Evolutionary conservation across 2,113 vertebrate species (phyloP).

Genomic region (Rafetus swinhoei): DNA sequence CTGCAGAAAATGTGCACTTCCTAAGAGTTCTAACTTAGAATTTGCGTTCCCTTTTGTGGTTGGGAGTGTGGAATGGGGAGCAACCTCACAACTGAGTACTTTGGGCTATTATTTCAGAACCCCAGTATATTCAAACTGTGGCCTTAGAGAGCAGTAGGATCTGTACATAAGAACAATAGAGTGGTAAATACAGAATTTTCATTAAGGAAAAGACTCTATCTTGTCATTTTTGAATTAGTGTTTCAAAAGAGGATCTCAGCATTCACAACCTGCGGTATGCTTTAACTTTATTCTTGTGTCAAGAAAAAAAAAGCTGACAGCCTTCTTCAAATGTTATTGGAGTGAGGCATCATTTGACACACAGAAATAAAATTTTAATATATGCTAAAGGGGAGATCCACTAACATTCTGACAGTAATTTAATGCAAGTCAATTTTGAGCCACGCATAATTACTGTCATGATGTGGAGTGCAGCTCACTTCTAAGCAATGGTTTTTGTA

Average conservation of each 20-base stretch:
- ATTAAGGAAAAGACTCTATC: slow-evolving; percentile 71
- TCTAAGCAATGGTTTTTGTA: accelerated
- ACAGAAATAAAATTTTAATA: slow-evolving; percentile 39
- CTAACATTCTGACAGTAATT: slow-evolving; percentile 23
- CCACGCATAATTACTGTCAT: neutral
- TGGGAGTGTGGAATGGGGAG: slow-evolving; percentile 7
- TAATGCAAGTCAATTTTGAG: slow-evolving; percentile 2
- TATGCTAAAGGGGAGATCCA: slow-evolving; percentile 24
- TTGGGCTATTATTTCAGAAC: slow-evolving; percentile 77
- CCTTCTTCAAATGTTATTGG: neutral
- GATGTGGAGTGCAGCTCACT: neutral
- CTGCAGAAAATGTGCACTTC: neutral
- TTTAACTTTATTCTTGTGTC: slow-evolving; percentile 27
- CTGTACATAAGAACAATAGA: slow-evolving; percentile 66
- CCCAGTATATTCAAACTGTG: slow-evolving; percentile 74
- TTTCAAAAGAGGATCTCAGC: slow-evolving; percentile 50
- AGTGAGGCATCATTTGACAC: neutral
- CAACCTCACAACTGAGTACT: slow-evolving; percentile 48
- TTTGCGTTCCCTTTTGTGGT: slow-evolving; percentile 17
- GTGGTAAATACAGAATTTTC: slow-evolving; percentile 76
- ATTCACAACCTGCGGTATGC: slow-evolving; percentile 43
- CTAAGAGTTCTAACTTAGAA: slow-evolving; percentile 25
- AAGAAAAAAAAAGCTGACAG: neutral
- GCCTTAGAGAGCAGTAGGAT: slow-evolving; percentile 64
- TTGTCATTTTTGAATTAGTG: slow-evolving; percentile 67